phyloP scores from a whole-genome alignment of 2,888 invertebrate species.

The Agrilus mali region DNA sequence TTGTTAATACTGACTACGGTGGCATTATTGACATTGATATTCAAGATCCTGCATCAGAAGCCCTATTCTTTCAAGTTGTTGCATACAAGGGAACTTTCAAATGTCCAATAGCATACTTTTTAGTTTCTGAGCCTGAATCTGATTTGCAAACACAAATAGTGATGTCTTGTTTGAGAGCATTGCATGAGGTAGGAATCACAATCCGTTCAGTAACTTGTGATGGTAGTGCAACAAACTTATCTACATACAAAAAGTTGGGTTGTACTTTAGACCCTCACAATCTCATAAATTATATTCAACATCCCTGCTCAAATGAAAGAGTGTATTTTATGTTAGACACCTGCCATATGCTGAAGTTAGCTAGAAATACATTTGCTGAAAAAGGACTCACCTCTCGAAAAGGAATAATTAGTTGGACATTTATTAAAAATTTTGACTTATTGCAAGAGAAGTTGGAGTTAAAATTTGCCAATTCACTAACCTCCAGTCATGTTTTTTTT shows the following conservation, averaged over 20 bases:
- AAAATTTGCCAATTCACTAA: background rate
- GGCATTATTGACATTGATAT: constrained; percentile 9
- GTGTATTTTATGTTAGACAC: constrained; percentile 1
- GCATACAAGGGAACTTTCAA: constrained; percentile 9
- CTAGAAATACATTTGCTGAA: background rate
- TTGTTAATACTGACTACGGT: constrained; percentile 8
- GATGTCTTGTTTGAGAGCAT: constrained; percentile 6
- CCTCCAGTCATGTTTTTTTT: no score
- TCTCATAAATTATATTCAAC: background rate
- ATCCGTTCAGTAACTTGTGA: constrained; percentile 13
- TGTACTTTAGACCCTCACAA: background rate
- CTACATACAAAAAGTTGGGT: constrained; percentile 7
- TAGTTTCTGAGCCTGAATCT: constrained; percentile 12
- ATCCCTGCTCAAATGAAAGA: background rate
- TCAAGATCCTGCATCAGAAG: constrained; percentile 12
- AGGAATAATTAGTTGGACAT: no score
- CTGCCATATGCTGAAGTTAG: constrained; percentile 3
- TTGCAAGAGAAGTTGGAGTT: background rate
- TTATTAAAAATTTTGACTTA: no score
- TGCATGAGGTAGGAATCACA: constrained; percentile 11
- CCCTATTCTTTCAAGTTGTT: constrained; percentile 11
- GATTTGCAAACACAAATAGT: constrained; percentile 11
- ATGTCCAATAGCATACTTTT: constrained; percentile 15
- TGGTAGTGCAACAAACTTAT: constrained; percentile 11
- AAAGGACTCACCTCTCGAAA: no score